These are phyloP conservation scores for Lepus townsendii DNA, from an alignment of 2,797 vertebrate genomes.

Conservation along the genomic window DNA sequence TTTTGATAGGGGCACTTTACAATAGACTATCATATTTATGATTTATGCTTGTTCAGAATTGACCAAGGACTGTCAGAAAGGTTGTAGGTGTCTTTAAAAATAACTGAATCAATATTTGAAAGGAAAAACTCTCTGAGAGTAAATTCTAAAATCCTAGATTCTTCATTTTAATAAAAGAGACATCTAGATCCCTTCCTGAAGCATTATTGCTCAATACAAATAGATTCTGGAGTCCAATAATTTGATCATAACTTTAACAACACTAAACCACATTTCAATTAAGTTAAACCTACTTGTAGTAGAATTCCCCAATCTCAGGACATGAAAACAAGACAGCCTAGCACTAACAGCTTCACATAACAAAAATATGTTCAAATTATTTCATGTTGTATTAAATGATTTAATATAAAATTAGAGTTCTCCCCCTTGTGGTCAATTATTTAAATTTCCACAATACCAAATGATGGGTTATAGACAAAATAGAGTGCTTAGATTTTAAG, in stretches of 20 bases:
- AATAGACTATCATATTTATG: background rate
- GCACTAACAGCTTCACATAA: background rate
- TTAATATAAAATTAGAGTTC: constrained; percentile 72
- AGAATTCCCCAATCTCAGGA: background rate
- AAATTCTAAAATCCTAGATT: constrained; percentile 30
- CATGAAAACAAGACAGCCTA: constrained; percentile 15
- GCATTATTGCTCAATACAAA: background rate
- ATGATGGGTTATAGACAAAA: constrained; percentile 16
- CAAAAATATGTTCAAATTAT: constrained; percentile 43
- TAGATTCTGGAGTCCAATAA: constrained; percentile 10
- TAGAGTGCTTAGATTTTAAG: background rate
- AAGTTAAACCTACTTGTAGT: background rate
- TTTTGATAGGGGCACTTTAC: background rate
- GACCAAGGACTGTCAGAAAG: constrained; percentile 32
- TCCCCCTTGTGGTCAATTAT: constrained; percentile 79
- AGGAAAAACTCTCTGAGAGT: background rate
- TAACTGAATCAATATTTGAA: constrained; percentile 35
- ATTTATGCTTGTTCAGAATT: background rate
- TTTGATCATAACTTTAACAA: constrained; percentile 18
- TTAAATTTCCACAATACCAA: constrained; percentile 60
- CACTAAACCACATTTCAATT: constrained; percentile 25
- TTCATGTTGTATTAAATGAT: background rate
- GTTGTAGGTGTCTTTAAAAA: constrained; percentile 12
- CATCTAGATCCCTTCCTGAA: constrained; percentile 24
- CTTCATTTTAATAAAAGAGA: constrained; percentile 26